Base-by-base conservation (phyloP, 1,140 invertebrate species). In the Riptortus pedestris region DNA sequence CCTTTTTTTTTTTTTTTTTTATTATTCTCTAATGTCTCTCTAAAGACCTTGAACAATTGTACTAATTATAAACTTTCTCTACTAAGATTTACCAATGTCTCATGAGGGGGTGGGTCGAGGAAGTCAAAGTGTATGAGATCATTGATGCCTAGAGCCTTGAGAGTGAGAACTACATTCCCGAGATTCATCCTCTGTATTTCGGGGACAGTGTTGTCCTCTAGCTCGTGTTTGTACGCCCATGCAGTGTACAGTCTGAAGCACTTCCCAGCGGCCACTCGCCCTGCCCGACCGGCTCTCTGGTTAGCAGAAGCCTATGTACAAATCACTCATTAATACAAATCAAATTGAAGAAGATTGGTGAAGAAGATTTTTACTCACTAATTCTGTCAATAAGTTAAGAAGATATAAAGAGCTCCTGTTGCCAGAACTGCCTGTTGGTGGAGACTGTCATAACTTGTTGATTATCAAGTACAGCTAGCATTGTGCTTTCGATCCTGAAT, bases 51-150 rank as follows among this genome's bases (percentile, higher is more conserved):
- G n/a, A n/a, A n/a, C n/a, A n/a, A n/a, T n/a, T n/a, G n/a, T n/a
- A n/a, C n/a, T n/a, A n/a, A n/a, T n/a, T n/a, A n/a, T n/a, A n/a
- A n/a, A n/a, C n/a, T n/a, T n/a, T n/a, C n/a, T n/a, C n/a, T n/a
- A n/a, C 12, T 5, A 24, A 59, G n/a, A 61, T n/a, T 72, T 3
- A 93, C 91, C 27, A 99, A 76, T 1, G 96, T 96, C 78, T 99
- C 95, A 73, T 96, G 90, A 0, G 96, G 95, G 3, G 97, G 97
- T 16, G 95, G 95, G 80, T 99, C 97, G 67, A 99, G 75, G 72
- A 97, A 99, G 75, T 99, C 96, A 80, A 99, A 99, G 77, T 98
- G 90, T 14, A 99, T 86, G 9, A 99, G 77, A 79, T 99, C 96
- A 75, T 98, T 93, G 60, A 99, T 98, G 2, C 95, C 95, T 9